Evolutionary conservation across 2,888 invertebrate species (phyloP).

Genomic region (Caenorhabditis doughertyi): DNA sequence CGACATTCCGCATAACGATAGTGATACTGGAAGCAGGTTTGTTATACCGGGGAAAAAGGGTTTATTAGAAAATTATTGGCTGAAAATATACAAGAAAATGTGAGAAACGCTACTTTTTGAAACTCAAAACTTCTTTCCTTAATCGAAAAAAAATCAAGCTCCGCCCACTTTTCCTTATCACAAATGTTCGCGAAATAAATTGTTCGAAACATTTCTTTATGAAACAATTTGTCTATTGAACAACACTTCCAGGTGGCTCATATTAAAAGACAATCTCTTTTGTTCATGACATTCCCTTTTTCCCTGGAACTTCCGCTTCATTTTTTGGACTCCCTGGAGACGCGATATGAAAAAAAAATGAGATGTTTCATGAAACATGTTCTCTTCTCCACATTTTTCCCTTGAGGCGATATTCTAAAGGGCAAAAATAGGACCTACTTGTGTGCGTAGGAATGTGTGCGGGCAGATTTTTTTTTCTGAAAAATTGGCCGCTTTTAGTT

Average conservation of each 20-base stretch:
- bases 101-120: no score
- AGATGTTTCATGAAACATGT: conserved; percentile 17
- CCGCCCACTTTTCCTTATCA: no score
- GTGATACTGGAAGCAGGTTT: conserved; percentile 71
- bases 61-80: no score
- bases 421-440: conserved; percentile 37
- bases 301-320: not conserved
- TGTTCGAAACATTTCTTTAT: no score
- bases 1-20: conserved; percentile 52
- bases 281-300: not conserved
- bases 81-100: no score
- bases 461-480: conserved; percentile 6
- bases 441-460: not conserved
- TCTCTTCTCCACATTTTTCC: not conserved
- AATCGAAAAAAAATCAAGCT: no score
- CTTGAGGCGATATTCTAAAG: conserved; percentile 1
- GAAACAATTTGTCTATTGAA: no score
- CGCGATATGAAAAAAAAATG: not conserved
- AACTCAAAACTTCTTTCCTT: no score
- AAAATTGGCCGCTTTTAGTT: conserved; percentile 24
- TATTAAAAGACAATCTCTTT: not conserved
- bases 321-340: conserved; percentile 7
- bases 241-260: not conserved
- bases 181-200: no score
- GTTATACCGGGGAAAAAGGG: not conserved